These are phyloP conservation scores for Menidia beryllina DNA, from an alignment of 2,113 vertebrate genomes.

Conservation along the genomic window DNA sequence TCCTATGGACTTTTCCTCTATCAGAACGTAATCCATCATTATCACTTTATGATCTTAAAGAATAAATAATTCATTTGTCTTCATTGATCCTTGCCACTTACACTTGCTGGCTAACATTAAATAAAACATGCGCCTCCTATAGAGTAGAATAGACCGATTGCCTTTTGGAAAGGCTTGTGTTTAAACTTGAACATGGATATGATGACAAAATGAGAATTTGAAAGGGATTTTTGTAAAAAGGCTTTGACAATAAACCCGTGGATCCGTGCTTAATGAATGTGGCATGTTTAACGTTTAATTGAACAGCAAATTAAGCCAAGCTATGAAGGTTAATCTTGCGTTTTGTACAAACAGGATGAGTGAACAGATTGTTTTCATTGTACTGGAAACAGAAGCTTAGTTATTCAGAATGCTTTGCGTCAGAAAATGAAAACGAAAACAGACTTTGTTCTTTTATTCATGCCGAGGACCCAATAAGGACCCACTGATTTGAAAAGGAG, in stretches of 20 bases:
- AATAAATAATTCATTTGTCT: neutral
- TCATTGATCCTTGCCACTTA: slow-evolving; percentile 15
- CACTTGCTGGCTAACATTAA: slow-evolving; percentile 14
- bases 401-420: neutral
- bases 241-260: neutral
- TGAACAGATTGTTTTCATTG: slow-evolving; percentile 9
- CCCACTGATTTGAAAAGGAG: neutral
- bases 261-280: neutral
- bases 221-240: no score
- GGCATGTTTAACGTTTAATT: neutral
- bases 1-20: slow-evolving; percentile 19
- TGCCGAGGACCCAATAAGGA: neutral
- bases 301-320: neutral
- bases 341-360: neutral
- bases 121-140: neutral
- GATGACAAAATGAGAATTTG: no score
- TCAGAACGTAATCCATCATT: neutral
- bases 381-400: neutral
- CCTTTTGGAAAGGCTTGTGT: neutral
- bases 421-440: neutral
- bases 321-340: neutral
- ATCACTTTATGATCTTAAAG: neutral
- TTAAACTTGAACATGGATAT: no score
- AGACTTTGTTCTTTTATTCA: slow-evolving; percentile 1
- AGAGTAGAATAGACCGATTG: slow-evolving; percentile 11